phyloP scores from a whole-genome alignment of 2,113 vertebrate genomes.

The Semnopithecus entellus region DNA sequence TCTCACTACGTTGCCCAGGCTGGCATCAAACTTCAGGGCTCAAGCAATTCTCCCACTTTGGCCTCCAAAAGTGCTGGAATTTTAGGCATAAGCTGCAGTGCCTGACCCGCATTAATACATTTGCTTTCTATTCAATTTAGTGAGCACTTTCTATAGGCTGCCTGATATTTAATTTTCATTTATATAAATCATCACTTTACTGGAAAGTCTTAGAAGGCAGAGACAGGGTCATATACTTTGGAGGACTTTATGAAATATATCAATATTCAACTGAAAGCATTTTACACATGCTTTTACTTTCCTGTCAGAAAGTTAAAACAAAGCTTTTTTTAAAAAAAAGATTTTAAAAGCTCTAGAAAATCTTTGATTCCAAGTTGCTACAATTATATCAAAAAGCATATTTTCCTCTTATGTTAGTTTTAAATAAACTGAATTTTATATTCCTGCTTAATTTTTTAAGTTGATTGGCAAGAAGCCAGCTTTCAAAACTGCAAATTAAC shows the following conservation, averaged over 20 bases:
- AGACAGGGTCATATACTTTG: background rate
- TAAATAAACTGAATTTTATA: constrained; percentile 41
- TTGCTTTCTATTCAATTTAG: background rate
- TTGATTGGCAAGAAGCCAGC: constrained; percentile 27
- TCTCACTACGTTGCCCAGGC: too few species aligned
- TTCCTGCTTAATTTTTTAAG: background rate
- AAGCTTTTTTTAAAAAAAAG: background rate
- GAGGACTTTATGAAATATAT: background rate
- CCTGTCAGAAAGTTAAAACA: background rate
- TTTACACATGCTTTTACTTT: background rate
- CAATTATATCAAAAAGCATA: background rate
- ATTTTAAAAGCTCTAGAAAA: constrained; percentile 20
- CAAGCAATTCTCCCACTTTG: too few species aligned
- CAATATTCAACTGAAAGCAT: background rate
- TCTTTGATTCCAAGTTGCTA: constrained; percentile 23
- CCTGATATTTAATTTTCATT: background rate
- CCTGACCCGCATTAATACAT: background rate
- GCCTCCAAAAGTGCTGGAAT: too few species aligned
- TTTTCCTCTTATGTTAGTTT: background rate
- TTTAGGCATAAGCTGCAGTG: too few species aligned
- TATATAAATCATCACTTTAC: background rate
- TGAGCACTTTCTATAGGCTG: background rate
- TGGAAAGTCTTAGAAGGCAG: background rate
- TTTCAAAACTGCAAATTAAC: constrained; percentile 44
- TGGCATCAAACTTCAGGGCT: too few species aligned